These are phyloP conservation scores for Cuniculus paca DNA, from an alignment of 2,797 vertebrate species.

Conservation along the genomic window DNA sequence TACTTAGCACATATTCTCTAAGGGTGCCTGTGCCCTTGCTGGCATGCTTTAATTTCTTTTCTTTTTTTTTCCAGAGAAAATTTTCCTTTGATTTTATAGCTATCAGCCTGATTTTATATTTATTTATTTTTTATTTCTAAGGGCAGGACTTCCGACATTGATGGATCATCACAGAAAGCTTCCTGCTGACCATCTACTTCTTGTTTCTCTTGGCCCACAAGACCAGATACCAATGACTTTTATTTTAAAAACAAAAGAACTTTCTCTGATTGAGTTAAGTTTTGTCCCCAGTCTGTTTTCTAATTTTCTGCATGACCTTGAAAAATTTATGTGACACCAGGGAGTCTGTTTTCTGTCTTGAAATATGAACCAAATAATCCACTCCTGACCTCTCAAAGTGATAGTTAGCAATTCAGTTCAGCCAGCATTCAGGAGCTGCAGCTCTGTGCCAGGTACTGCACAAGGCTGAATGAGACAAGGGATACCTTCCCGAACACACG, in stretches of 20 bases:
- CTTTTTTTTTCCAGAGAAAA: slow-evolving; percentile 72
- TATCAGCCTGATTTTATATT: slow-evolving; percentile 76
- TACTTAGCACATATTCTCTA: slow-evolving; percentile 62
- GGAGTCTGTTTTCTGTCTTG: background rate
- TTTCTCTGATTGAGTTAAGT: background rate
- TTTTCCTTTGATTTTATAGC: slow-evolving; percentile 76
- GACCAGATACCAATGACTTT: background rate
- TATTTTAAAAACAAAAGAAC: slow-evolving; percentile 29
- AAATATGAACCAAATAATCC: background rate
- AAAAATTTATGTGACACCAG: background rate
- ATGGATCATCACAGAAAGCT: background rate
- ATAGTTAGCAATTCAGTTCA: slow-evolving; percentile 1
- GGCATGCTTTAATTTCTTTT: slow-evolving; percentile 73
- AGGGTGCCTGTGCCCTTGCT: slow-evolving; percentile 70
- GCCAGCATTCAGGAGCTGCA: background rate
- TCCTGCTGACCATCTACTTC: background rate
- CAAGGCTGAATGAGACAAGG: background rate
- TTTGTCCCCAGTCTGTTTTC: background rate
- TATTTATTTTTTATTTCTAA: slow-evolving; percentile 72
- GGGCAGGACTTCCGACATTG: background rate
- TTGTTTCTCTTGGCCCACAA: background rate
- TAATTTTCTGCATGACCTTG: slow-evolving; percentile 46
- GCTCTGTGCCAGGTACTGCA: background rate
- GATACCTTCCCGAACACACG: background rate
- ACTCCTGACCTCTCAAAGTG: background rate